phyloP scores from a whole-genome alignment of 37 sponge, comb jelly and placozoan genomes.

The Spongia lamella region DNA sequence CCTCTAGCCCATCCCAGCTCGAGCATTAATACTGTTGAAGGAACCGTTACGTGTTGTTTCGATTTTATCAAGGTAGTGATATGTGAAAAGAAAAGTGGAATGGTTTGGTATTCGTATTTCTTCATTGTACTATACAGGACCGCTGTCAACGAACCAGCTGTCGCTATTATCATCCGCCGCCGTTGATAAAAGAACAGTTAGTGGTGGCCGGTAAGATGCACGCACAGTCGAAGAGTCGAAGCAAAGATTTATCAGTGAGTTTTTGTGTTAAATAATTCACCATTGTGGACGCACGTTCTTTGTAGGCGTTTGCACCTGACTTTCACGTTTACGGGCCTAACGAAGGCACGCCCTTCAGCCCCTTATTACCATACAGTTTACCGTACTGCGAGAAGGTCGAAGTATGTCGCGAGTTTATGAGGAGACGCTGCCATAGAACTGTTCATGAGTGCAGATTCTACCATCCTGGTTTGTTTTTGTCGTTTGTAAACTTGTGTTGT shows the following conservation, averaged over 20 bases:
- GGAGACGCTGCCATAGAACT: slow-evolving; percentile 42
- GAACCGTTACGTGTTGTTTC: slow-evolving; percentile 79
- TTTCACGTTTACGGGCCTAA: neutral
- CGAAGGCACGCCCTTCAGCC: neutral
- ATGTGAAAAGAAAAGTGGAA: neutral
- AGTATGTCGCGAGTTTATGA: slow-evolving; percentile 75
- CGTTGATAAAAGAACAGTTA: slow-evolving; percentile 64
- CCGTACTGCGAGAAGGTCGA: neutral
- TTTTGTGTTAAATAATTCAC: no score
- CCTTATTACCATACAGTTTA: neutral
- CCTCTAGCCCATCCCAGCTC: slow-evolving; percentile 79
- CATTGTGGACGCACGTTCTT: neutral
- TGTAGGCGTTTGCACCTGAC: neutral
- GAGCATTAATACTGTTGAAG: slow-evolving; percentile 39
- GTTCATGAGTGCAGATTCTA: slow-evolving; percentile 77
- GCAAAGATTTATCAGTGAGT: neutral
- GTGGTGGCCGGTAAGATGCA: slow-evolving; percentile 60
- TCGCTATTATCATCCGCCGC: slow-evolving; percentile 78
- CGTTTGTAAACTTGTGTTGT: no score
- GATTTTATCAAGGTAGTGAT: slow-evolving; percentile 74
- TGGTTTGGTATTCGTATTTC: neutral
- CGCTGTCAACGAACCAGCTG: slow-evolving; percentile 68
- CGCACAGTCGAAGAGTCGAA: slow-evolving; percentile 46
- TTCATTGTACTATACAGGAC: slow-evolving; percentile 52
- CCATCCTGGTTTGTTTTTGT: slow-evolving; percentile 46